Conservation (phyloP, 2,113 vertebrate species). For the Craseonycteris thonglongyai region DNA sequence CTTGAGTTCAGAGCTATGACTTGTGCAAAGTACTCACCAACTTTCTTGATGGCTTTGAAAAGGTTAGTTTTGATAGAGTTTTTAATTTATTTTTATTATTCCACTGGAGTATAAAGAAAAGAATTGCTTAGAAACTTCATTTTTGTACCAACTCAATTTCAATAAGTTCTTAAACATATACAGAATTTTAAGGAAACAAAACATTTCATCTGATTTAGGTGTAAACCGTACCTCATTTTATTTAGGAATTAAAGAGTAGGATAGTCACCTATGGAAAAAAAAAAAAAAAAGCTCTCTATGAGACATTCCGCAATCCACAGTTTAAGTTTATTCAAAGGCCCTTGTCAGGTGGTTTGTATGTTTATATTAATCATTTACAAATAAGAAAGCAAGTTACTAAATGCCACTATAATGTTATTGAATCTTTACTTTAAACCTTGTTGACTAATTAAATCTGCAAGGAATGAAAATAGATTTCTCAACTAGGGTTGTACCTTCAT, state of each 20-base stretch:
- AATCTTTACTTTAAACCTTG: background rate
- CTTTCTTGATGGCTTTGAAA: background rate
- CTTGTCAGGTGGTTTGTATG: background rate
- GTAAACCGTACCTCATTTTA: background rate
- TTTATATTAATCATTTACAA: background rate
- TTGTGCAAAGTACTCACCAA: background rate
- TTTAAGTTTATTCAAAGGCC: background rate
- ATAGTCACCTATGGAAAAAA: background rate
- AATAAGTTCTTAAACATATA: constrained; percentile 19
- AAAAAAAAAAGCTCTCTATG: background rate
- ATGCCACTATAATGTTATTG: background rate
- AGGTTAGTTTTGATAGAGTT: background rate
- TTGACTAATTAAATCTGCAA: background rate
- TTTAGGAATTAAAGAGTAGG: constrained; percentile 27
- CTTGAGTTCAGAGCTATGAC: background rate
- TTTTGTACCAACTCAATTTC: constrained; percentile 29
- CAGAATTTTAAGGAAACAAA: constrained; percentile 26
- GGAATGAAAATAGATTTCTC: background rate
- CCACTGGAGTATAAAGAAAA: constrained; percentile 17
- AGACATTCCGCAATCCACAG: background rate
- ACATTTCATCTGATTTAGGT: constrained; percentile 6
- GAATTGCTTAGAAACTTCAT: constrained; percentile 11
- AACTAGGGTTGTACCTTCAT: background rate
- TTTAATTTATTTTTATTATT: constrained; percentile 26
- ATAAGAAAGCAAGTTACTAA: background rate